Conservation (phyloP, 2,888 invertebrate genomes). For the Pardosa pseudoannulata region DNA sequence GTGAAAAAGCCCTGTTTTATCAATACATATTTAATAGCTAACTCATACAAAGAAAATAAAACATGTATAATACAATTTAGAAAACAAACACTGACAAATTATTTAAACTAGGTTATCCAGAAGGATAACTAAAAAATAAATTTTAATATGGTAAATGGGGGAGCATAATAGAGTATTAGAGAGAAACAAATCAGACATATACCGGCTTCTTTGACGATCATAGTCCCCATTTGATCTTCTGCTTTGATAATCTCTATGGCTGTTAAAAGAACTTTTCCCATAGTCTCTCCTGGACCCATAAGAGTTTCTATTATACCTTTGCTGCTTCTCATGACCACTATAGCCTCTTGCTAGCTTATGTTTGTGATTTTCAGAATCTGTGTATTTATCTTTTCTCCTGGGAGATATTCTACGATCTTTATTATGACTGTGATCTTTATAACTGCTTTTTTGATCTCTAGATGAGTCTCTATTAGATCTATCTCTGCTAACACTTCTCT, state of each 20-base stretch:
- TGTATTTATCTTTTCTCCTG: slow-evolving; percentile 16
- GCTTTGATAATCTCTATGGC: slow-evolving; percentile 63
- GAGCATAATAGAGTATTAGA: too few relatives aligned
- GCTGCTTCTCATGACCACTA: slow-evolving; percentile 75
- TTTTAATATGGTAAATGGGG: too few relatives aligned
- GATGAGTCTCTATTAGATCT: slow-evolving; percentile 67
- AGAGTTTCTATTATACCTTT: slow-evolving; percentile 43
- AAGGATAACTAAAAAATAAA: too few relatives aligned
- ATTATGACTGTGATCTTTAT: slow-evolving; percentile 49
- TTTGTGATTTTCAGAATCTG: slow-evolving; percentile 56
- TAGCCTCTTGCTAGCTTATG: slow-evolving; percentile 67
- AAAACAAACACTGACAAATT: too few relatives aligned
- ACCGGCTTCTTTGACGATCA: slow-evolving; percentile 57
- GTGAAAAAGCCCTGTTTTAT: too few relatives aligned
- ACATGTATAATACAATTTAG: too few relatives aligned
- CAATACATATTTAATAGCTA: too few relatives aligned
- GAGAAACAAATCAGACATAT: slow-evolving; percentile 18
- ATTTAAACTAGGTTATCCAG: too few relatives aligned
- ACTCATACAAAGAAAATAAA: too few relatives aligned
- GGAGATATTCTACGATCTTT: slow-evolving; percentile 50
- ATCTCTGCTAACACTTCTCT: slow-evolving; percentile 74
- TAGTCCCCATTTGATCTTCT: slow-evolving; percentile 34
- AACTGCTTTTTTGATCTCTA: slow-evolving; percentile 73
- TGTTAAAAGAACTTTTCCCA: slow-evolving; percentile 27
- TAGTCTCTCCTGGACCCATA: slow-evolving; percentile 24